phyloP scores from a whole-genome alignment of 1,140 invertebrate genomes.

The Cydia strobilella region DNA sequence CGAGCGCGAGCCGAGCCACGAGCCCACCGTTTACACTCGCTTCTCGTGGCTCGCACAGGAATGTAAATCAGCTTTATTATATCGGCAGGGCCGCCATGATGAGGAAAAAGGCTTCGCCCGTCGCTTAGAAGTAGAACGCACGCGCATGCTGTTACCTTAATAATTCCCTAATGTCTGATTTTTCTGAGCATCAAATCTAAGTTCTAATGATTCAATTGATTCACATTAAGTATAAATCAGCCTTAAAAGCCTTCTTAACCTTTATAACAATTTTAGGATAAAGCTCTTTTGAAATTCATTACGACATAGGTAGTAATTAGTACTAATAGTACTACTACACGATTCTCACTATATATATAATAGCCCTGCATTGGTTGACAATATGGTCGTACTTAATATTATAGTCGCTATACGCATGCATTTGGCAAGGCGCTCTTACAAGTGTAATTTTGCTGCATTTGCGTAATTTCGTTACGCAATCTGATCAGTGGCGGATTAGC shows the following conservation, averaged over 20 bases:
- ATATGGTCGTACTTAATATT: neutral
- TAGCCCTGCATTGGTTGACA: neutral
- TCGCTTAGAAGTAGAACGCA: neutral
- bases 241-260: neutral
- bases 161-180: neutral
- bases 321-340: neutral
- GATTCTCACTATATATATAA: conserved; percentile 13
- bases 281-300: neutral
- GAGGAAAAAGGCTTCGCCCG: neutral
- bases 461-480: too few species aligned
- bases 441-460: too few species aligned
- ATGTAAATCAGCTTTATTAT: too few species aligned
- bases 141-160: neutral
- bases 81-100: too few species aligned
- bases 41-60: too few species aligned
- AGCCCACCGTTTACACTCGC: too few species aligned
- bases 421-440: too few species aligned
- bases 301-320: neutral
- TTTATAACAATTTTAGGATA: neutral
- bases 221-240: neutral
- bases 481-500: too few species aligned
- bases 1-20: too few species aligned
- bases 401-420: too few species aligned
- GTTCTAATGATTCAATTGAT: neutral
- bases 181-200: neutral